Evolutionary conservation across 2,113 vertebrate species (phyloP).

Genomic region (Hystrix cristata): DNA sequence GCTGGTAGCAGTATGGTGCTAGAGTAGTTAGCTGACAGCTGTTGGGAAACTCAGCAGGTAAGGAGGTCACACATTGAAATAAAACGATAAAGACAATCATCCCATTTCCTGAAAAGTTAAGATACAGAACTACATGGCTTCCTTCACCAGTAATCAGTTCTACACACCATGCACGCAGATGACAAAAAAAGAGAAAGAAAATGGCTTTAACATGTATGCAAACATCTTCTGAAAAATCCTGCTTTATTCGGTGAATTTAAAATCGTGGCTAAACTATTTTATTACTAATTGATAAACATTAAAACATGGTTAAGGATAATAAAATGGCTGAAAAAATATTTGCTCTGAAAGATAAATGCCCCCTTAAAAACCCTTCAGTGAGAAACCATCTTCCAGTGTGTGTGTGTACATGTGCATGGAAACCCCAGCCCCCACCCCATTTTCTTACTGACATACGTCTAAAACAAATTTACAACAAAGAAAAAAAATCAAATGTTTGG

Average conservation of each 20-base stretch:
- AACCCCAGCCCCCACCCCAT: not conserved
- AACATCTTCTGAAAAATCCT: slow-evolving; percentile 46
- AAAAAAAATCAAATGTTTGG: slow-evolving; percentile 23
- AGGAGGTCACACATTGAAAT: slow-evolving; percentile 39
- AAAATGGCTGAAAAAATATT: slow-evolving; percentile 24
- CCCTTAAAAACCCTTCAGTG: not conserved
- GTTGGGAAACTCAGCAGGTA: slow-evolving; percentile 74
- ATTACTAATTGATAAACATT: not conserved
- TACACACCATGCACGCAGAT: not conserved
- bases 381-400: not conserved
- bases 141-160: slow-evolving; percentile 1
- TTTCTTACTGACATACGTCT: slow-evolving; percentile 18
- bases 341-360: not conserved
- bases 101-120: not conserved
- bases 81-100: slow-evolving; percentile 44
- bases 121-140: slow-evolving; percentile 7
- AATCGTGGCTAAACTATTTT: not conserved
- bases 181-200: not conserved
- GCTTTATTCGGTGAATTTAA: slow-evolving; percentile 43
- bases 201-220: not conserved
- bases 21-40: slow-evolving; percentile 69
- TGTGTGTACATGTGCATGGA: too few species aligned
- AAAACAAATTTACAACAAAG: slow-evolving; percentile 47
- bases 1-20: slow-evolving; percentile 58
- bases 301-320: not conserved